A percentile compares a stretch with the other conserved stretches of the same genome.
Conservation (phyloP, 2,113 vertebrate species). For the Cephalophus harveyi region DNA sequence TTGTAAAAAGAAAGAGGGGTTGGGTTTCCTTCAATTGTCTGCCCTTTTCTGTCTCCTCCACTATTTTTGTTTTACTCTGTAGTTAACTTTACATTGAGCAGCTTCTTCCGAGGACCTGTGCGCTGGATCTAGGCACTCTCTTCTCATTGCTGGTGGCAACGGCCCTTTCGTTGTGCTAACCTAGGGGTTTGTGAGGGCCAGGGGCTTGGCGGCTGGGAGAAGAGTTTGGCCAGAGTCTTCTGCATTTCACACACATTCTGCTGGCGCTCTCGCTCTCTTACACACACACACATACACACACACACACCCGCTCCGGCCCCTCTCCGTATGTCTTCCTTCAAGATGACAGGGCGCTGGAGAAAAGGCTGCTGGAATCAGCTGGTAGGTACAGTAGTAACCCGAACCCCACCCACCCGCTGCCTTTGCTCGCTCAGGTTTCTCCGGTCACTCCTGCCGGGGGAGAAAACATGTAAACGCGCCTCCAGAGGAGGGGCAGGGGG, state of each 20-base stretch:
- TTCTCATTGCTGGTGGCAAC: not conserved
- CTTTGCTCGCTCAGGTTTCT: slow-evolving; percentile 69
- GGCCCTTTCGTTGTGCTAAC: slow-evolving; percentile 20
- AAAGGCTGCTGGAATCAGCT: slow-evolving; percentile 74
- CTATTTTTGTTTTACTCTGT: slow-evolving; percentile 69
- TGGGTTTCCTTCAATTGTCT: slow-evolving; percentile 75
- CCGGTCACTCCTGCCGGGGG: slow-evolving; percentile 60
- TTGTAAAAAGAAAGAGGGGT: slow-evolving; percentile 65
- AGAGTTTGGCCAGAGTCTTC: slow-evolving; percentile 56
- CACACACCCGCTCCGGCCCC: not conserved
- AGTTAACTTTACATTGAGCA: slow-evolving; percentile 60
- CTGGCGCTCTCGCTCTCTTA: not conserved
- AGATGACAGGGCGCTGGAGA: slow-evolving; percentile 71
- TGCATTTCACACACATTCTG: slow-evolving; percentile 47
- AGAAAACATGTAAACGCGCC: slow-evolving; percentile 58
- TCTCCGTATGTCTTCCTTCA: slow-evolving; percentile 60
- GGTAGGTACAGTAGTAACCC: slow-evolving; percentile 72
- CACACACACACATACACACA: not conserved
- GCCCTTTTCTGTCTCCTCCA: slow-evolving; percentile 64
- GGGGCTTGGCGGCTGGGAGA: slow-evolving; percentile 19
- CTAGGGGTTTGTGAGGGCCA: slow-evolving; percentile 22
- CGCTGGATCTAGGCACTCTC: slow-evolving; percentile 5
- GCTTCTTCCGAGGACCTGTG: slow-evolving; percentile 37
- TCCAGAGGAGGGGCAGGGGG: slow-evolving; percentile 54
- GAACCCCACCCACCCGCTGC: slow-evolving; percentile 70